Evolutionary conservation across 2,797 vertebrate species (phyloP), one percentile per base, ranked within the genome.

Genomic region (Poecilia gillii): DNA sequence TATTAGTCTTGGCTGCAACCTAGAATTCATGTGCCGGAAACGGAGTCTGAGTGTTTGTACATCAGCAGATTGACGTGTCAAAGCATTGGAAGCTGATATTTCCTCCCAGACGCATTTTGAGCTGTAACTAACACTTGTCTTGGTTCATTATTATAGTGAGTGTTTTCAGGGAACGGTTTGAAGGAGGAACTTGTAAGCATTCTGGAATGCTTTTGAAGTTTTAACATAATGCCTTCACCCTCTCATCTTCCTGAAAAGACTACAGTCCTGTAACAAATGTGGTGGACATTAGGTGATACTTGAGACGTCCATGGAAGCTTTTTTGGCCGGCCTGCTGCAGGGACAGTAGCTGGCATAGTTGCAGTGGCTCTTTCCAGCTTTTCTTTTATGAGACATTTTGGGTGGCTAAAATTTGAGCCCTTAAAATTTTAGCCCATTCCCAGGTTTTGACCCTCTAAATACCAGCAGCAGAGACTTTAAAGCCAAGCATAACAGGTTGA

Each of bases 171-270:
- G 33, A 45, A 80, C 78, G 83, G 84, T 91, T 86, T 62, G 49
- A 82, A 74, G 84, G 79, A 81, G 87, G 88, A 81, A 43, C 84
- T 87, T 88, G 89, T 94, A 84, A 94, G 88, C n/a, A 51, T 81
- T 81, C 78, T 88, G 93, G 95, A 95, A 96, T 96, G 91, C 88
- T 72, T 96, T 94, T 95, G 95, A 95, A 95, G 94, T 91, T 78
- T 57, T 78, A 73, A 87, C 84, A 89, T 86, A 92, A 85, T 87
- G 78, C 84, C 82, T 86, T 83, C 75, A 74, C 71, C 87, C 82
- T 89, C 85, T 90, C 89, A 88, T 83, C 84, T 77, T 43, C 47
- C 74, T 86, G 70, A 77, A 64, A 82, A 84, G 77, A 85, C 75
- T 82, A 77, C 4, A 81, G 57, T 64, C 47, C 70, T 73, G 68